phyloP scores from a whole-genome alignment of 2,888 invertebrate species.

The Uloborus plumipes region DNA sequence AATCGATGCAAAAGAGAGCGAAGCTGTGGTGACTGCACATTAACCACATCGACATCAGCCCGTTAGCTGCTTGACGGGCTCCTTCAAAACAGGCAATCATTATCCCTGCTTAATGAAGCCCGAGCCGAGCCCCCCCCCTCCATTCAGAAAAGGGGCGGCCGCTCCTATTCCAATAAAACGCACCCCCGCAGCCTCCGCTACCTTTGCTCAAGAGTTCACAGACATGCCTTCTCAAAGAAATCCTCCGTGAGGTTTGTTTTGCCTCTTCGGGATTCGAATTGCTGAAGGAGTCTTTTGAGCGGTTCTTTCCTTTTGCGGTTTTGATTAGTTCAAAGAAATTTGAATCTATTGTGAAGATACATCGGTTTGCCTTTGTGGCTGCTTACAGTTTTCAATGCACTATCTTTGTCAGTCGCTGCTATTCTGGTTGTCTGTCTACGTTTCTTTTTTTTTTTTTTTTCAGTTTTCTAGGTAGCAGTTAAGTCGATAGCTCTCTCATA shows the following conservation, averaged over 20 bases:
- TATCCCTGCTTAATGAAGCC: conserved; percentile 42
- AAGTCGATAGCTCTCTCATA: too few relatives aligned
- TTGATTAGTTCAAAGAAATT: conserved; percentile 25
- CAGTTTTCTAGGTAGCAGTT: too few relatives aligned
- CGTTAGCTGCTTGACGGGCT: conserved; percentile 27
- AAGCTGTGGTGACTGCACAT: background rate
- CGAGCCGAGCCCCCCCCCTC: conserved; percentile 12
- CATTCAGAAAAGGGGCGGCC: conserved; percentile 5
- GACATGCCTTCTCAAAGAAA: conserved; percentile 12
- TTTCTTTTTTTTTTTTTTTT: too few relatives aligned
- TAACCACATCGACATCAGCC: conserved; percentile 10
- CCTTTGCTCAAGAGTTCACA: conserved; percentile 11
- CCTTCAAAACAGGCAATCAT: conserved; percentile 30
- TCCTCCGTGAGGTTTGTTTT: conserved; percentile 8
- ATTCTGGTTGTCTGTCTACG: too few relatives aligned
- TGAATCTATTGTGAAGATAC: conserved; percentile 3
- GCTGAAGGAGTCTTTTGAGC: background rate
- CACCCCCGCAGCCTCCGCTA: background rate
- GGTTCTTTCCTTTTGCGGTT: conserved; percentile 10
- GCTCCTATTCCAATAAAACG: conserved; percentile 7
- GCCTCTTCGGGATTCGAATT: background rate
- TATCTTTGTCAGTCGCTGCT: background rate
- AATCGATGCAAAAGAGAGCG: too few relatives aligned
- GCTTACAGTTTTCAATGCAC: too few relatives aligned
- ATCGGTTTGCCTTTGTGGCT: conserved; percentile 6